These are phyloP conservation scores for Chromoteleia sp. DNA, from an alignment of 2,888 invertebrate genomes.

Conservation along the genomic window DNA sequence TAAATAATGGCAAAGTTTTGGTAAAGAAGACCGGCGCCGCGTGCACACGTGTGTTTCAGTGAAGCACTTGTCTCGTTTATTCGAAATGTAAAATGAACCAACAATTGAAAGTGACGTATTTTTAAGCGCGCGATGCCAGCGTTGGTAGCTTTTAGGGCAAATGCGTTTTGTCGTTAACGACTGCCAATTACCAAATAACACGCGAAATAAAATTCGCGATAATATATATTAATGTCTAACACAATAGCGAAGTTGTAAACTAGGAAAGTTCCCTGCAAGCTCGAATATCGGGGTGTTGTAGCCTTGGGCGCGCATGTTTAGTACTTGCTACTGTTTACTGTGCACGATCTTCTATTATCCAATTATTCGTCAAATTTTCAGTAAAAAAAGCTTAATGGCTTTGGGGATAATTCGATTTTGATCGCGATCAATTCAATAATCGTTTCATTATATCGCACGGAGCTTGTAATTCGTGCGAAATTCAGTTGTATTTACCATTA, in stretches of 20 bases:
- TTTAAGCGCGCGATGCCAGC: neutral
- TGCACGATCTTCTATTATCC: slow-evolving; percentile 47
- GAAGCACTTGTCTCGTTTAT: slow-evolving; percentile 28
- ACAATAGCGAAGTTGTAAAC: slow-evolving; percentile 56
- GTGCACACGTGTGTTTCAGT: slow-evolving; percentile 42
- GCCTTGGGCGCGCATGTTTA: slow-evolving; percentile 57
- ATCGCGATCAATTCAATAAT: slow-evolving; percentile 17
- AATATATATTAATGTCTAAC: slow-evolving; percentile 57
- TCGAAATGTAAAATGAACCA: slow-evolving; percentile 22
- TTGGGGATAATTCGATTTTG: slow-evolving; percentile 29
- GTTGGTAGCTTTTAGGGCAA: neutral
- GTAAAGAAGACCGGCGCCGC: slow-evolving; percentile 17
- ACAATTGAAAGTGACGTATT: neutral
- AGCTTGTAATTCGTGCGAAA: neutral
- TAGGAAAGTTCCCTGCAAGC: slow-evolving; percentile 46
- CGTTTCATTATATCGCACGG: neutral
- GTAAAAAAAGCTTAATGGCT: slow-evolving; percentile 37
- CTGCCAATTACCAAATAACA: slow-evolving; percentile 13
- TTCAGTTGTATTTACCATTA: neutral
- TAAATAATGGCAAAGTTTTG: slow-evolving; percentile 56
- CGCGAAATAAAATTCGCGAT: slow-evolving; percentile 32
- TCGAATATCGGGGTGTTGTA: slow-evolving; percentile 42
- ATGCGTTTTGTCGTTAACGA: slow-evolving; percentile 2
- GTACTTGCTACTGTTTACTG: slow-evolving; percentile 54
- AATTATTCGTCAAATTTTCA: slow-evolving; percentile 44